Evolutionary conservation across 1,140 invertebrate genomes (phyloP).

Genomic region (Bemisia tabaci): DNA sequence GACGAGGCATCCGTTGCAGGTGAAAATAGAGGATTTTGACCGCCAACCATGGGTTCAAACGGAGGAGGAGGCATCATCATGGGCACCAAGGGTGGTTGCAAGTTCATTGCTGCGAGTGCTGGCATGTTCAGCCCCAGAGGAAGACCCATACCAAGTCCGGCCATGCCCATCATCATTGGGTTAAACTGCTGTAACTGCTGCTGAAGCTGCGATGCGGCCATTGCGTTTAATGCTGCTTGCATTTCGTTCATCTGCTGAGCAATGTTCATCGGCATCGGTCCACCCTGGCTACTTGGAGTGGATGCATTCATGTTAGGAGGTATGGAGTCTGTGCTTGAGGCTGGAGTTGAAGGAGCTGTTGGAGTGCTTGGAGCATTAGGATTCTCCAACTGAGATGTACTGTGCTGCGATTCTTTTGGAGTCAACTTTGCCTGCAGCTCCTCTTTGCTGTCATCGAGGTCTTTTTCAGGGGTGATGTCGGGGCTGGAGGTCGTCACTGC

Average conservation of each 20-base stretch:
- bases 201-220: conserved; percentile 64
- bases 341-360: conserved; percentile 43
- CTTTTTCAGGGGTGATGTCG: conserved; percentile 35
- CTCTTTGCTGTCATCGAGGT: conserved; percentile 38
- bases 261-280: conserved; percentile 38
- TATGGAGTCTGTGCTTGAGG: conserved; percentile 42
- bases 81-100: conserved; percentile 72
- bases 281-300: not conserved
- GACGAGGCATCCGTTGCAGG: conserved; percentile 31
- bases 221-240: conserved; percentile 71
- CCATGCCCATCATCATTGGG: conserved; percentile 62
- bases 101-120: conserved; percentile 72
- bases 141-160: conserved; percentile 50
- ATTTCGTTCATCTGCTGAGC: conserved; percentile 71
- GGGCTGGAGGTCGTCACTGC: conserved; percentile 23
- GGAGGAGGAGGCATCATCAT: conserved; percentile 77
- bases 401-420: conserved; percentile 16
- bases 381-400: conserved; percentile 17
- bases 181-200: conserved; percentile 65
- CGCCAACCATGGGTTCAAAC: conserved; percentile 45
- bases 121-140: conserved; percentile 69
- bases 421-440: conserved; percentile 30
- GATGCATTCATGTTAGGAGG: conserved; percentile 25
- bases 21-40: conserved; percentile 24
- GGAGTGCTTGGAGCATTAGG: conserved; percentile 44